Evolutionary conservation across 2,888 invertebrate genomes (phyloP), one percentile per base, ranked within the genome.

Genomic region (Hydraecia micacea): DNA sequence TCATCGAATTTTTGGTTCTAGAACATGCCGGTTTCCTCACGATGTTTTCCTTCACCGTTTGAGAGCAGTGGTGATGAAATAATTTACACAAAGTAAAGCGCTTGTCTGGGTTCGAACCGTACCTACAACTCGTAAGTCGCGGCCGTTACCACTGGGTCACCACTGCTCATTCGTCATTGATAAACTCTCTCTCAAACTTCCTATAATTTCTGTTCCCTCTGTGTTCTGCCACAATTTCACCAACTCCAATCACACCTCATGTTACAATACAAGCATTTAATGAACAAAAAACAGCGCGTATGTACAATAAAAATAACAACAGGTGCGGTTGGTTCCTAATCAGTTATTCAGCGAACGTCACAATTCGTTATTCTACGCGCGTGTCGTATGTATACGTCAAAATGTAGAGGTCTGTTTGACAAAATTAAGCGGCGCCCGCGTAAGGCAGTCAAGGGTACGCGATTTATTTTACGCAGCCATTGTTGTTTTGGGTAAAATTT

Each of bases 391-490:
- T 92, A 92, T 92, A 93, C 93, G 93, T 94, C 94, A 94, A 93
- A 94, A 92, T 91, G 90, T 91, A 90, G 91, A 90, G 91, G 92
- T 91, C 92, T 91, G 92, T 93, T 93, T 93, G 92, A 93, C 92
- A 91, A 93, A 94, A 94, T 94, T 94, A 94, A 92, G 91, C 92
- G 89, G 86, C 87, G 86, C 89, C 75, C 62, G 81, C 75, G 89
- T 88, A 87, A 89, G 83, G 86, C 86, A 89, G 89, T 90, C 90
- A 91, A 91, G 90, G 89, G 90, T 91, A 90, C 89, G 86, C 91
- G 90, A 91, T 92, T 92, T 91, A 90, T 91, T 90, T 88, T 86
- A 75, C 81, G 79, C 83, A 83, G 84, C 72, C 80, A 81, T 81
- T 85, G 87, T 86, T 87, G 79, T 88, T 84, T 86, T 80, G 75